Conservation (phyloP, 2,888 invertebrate genomes). For the Caenorhabditis parvicauda region DNA sequence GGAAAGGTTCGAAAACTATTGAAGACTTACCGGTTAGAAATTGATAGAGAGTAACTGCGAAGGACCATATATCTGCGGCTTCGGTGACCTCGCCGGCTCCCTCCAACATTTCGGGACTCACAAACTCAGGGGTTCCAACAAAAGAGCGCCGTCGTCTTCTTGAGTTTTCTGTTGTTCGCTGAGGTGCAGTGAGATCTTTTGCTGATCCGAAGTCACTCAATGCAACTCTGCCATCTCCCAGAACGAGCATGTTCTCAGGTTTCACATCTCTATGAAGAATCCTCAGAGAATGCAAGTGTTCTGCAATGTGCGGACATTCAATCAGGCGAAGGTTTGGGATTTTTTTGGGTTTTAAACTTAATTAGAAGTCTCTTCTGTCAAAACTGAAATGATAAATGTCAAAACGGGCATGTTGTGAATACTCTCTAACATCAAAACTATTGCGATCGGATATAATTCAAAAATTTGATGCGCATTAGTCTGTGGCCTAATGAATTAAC, state of each 20-base stretch:
- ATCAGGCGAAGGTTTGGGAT: background rate
- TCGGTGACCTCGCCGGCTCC: conserved; percentile 22
- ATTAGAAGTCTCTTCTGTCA: too few species aligned
- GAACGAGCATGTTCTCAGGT: conserved; percentile 86
- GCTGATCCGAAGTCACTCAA: conserved; percentile 96
- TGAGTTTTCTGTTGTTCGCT: conserved; percentile 5
- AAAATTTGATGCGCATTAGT: too few species aligned
- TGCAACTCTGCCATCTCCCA: conserved; percentile 92
- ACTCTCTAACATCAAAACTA: too few species aligned
- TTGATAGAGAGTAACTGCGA: conserved; percentile 32
- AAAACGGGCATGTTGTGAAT: too few species aligned
- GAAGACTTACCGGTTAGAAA: conserved; percentile 35
- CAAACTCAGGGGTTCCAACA: conserved; percentile 97
- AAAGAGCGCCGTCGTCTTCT: conserved; percentile 69
- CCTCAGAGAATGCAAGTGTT: conserved; percentile 44
- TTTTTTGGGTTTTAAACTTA: too few species aligned
- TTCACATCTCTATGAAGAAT: conserved; percentile 58
- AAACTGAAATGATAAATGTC: too few species aligned
- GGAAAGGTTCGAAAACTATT: too few species aligned
- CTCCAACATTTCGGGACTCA: conserved; percentile 83
- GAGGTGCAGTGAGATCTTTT: conserved; percentile 63
- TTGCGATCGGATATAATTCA: too few species aligned
- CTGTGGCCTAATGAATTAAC: too few species aligned
- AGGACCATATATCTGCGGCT: conserved; percentile 47
- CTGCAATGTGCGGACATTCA: conserved; percentile 22